Evolutionary conservation across 2,888 invertebrate genomes (phyloP).

Genomic region (Amphipyra berbera): DNA sequence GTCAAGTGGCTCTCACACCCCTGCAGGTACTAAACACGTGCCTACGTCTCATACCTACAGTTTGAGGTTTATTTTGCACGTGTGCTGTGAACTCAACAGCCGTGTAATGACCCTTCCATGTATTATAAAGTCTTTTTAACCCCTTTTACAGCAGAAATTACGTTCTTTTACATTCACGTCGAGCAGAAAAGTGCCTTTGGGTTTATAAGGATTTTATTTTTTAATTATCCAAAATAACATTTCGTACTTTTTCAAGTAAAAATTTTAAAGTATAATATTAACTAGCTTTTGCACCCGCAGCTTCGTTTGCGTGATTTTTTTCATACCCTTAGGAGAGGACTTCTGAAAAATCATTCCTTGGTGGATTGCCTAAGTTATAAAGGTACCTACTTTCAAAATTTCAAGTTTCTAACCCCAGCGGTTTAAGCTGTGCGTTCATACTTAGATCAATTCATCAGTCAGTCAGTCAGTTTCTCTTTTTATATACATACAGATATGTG

Average conservation of each 20-base stretch:
- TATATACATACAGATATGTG: no score
- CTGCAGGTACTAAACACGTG: conserved; percentile 54
- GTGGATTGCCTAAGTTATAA: no score
- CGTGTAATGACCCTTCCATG: conserved; percentile 83
- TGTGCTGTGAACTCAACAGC: conserved; percentile 81
- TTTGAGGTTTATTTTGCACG: conserved; percentile 79
- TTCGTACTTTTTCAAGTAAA: conserved; percentile 22
- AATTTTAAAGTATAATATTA: conserved; percentile 7
- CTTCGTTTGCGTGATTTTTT: no score
- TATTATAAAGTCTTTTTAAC: conserved; percentile 83
- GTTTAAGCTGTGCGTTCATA: no score
- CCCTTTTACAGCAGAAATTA: conserved; percentile 79
- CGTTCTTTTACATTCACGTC: conserved; percentile 78
- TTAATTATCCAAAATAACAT: conserved; percentile 55
- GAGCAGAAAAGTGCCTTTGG: conserved; percentile 79
- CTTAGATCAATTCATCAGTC: no score
- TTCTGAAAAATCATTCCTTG: no score
- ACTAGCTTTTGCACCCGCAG: no score
- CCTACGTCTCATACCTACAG: conserved; percentile 63
- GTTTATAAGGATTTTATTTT: conserved; percentile 68
- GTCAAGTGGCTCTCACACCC: conserved; percentile 54
- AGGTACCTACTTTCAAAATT: no score
- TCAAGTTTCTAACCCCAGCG: no score
- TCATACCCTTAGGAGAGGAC: no score
- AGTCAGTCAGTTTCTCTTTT: no score